Evolutionary conservation across 2,888 invertebrate genomes (phyloP).

Genomic region (Drosophila paucipuncta): DNA sequence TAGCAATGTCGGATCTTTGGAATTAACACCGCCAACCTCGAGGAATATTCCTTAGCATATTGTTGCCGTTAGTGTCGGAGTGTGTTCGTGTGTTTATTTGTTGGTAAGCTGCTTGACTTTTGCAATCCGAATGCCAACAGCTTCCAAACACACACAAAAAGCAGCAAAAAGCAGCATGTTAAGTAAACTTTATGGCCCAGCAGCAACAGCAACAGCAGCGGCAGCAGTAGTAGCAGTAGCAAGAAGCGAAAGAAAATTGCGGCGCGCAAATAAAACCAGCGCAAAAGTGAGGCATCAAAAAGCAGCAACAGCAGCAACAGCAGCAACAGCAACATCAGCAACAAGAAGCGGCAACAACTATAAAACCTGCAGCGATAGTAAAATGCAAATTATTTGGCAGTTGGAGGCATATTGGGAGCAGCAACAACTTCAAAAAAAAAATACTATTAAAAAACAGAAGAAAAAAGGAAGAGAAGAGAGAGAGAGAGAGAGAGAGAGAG

Average conservation of each 20-base stretch:
- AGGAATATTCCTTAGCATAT: slow-evolving; percentile 48
- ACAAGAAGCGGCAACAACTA: slow-evolving; percentile 60
- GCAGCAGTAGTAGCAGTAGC: slow-evolving; percentile 55
- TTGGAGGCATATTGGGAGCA: slow-evolving; percentile 30
- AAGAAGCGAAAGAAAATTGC: slow-evolving; percentile 67
- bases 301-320: slow-evolving; percentile 63
- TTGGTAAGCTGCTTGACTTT: slow-evolving; percentile 73
- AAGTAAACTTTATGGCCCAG: slow-evolving; percentile 78
- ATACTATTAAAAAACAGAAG: not conserved
- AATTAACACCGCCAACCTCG: slow-evolving; percentile 61
- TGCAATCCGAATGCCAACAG: slow-evolving; percentile 75
- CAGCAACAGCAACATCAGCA: slow-evolving; percentile 52
- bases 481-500: slow-evolving; percentile 11
- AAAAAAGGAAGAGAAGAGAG: slow-evolving; percentile 12
- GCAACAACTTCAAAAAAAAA: slow-evolving; percentile 1
- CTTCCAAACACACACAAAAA: slow-evolving; percentile 41
- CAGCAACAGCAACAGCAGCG: not conserved
- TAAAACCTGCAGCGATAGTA: slow-evolving; percentile 81
- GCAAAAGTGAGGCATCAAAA: slow-evolving; percentile 75
- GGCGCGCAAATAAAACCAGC: slow-evolving; percentile 76
- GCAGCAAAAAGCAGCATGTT: slow-evolving; percentile 64
- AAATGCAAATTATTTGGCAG: slow-evolving; percentile 75
- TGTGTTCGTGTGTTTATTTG: slow-evolving; percentile 30
- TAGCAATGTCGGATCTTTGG: slow-evolving; percentile 60
- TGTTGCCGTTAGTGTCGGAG: slow-evolving; percentile 26